Base-by-base conservation (phyloP, 2,888 invertebrate genomes). In the Netelia inedita region DNA sequence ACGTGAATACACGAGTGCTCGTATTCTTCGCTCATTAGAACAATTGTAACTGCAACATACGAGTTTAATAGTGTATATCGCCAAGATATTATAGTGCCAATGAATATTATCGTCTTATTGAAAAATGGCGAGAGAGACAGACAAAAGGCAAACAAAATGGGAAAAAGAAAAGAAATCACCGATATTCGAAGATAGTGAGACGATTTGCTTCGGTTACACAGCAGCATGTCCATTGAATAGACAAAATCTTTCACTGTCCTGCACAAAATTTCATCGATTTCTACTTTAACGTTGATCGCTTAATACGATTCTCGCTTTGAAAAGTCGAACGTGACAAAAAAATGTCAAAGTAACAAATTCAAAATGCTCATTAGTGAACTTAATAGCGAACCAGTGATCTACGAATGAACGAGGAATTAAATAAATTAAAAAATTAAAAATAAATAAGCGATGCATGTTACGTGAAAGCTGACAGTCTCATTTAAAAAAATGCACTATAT, bases 81-180 rank as follows among this genome's bases (percentile, higher is more conserved):
- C 85, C 75, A 79, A 82, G 82, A 82, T 79, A 79, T 63, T 63
- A 74, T 82, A 82, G 82, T 82, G 85, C 82, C 85, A 85, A 85
- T 41, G 73, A 81, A 68, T 74, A 79, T 71, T 41, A 53, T 71
- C 69, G 63, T 72, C 41, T 71, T 66, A 68, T 43, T 41, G 21
- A 66, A 46, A 59, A 57, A 71, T 21, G 19, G n/a, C 19, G 57
- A 57, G 19, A 21, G 16, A 57, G 21, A 9, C 6, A 69, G 41
- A 74, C 10, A 76, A 57, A 46, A 10, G 59, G 66, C 55, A 43
- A 35, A 19, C 16, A 53, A n/a, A 57, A 46, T 6, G 66, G 66
- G 23, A 43, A 35, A 35, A 53, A 53, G 9, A 73, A 61, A 74
- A 43, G 43, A 5, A n/a, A 59, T 9, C 53, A 76, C 2, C 41